Conservation (phyloP, 2,113 vertebrate species). For the Oryzias woworae region DNA sequence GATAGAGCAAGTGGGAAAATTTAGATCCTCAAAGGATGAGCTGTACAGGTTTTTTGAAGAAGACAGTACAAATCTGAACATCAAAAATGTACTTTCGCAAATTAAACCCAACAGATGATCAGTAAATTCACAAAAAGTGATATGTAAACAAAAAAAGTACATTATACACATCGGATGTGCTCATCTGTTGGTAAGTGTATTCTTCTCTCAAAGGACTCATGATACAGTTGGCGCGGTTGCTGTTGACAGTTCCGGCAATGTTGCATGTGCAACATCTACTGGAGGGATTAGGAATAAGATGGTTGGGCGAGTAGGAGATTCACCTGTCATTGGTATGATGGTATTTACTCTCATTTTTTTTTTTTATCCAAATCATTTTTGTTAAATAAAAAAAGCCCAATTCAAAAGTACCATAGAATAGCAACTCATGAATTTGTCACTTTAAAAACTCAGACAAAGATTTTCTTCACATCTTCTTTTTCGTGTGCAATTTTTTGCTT, state of each 20-base stretch:
- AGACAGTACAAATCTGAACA: too few species aligned
- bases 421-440: too few species aligned
- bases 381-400: neutral
- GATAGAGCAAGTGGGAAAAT: too few species aligned
- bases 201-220: slow-evolving; percentile 65
- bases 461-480: neutral
- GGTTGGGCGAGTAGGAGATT: slow-evolving; percentile 84
- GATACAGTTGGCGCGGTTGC: slow-evolving; percentile 79
- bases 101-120: too few species aligned
- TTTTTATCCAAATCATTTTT: neutral
- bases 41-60: too few species aligned
- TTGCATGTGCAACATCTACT: slow-evolving; percentile 81
- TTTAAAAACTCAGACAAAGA: too few species aligned
- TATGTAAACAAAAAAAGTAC: too few species aligned
- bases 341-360: slow-evolving; percentile 1
- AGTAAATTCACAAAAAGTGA: too few species aligned
- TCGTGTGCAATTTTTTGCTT: neutral
- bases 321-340: slow-evolving; percentile 77
- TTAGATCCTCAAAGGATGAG: too few species aligned
- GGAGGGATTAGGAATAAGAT: slow-evolving; percentile 82
- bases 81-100: too few species aligned
- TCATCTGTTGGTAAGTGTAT: neutral
- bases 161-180: neutral
- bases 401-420: too few species aligned
- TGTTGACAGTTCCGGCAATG: slow-evolving; percentile 73